A percentile compares a stretch with the other conserved stretches of the same genome.
phyloP scores from a whole-genome alignment of 2,797 vertebrate species.

The Rousettus madagascariensis region DNA sequence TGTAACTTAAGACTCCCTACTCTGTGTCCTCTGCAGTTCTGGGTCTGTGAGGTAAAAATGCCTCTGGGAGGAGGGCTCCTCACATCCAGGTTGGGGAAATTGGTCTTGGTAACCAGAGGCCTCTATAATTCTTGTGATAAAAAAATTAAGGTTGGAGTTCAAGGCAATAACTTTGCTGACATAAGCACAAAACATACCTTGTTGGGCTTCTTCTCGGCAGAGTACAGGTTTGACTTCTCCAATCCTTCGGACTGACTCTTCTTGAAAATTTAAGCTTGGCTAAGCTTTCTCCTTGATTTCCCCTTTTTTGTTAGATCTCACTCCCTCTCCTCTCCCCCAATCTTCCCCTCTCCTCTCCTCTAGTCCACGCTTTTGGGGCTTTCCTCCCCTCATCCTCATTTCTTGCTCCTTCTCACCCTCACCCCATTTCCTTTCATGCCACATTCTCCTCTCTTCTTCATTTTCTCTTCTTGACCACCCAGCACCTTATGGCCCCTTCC shows the following conservation, averaged over 20 bases:
- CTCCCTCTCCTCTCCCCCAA: rapidly evolving
- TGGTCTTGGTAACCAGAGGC: neutral
- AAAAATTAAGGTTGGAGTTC: neutral
- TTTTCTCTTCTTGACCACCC: neutral
- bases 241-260: neutral
- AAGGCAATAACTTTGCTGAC: neutral
- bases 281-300: neutral
- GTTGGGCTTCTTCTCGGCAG: neutral
- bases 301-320: neutral
- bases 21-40: neutral
- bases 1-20: neutral
- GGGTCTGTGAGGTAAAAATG: neutral
- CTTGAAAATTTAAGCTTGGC: neutral
- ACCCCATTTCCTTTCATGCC: neutral
- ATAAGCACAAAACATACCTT: neutral
- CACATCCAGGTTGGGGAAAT: neutral
- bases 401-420: neutral
- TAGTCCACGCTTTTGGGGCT: neutral
- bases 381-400: neutral
- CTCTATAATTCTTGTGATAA: neutral
- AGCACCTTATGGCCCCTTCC: neutral
- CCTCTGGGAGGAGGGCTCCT: neutral
- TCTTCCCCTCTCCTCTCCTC: neutral
- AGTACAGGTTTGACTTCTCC: neutral
- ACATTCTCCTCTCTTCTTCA: neutral